Percentiles rank a stretch among this genome's conserved stretches.
These are phyloP conservation scores for Siderastrea siderea DNA, from an alignment of 92 coral and sea anemone species.

Conservation along the genomic window DNA sequence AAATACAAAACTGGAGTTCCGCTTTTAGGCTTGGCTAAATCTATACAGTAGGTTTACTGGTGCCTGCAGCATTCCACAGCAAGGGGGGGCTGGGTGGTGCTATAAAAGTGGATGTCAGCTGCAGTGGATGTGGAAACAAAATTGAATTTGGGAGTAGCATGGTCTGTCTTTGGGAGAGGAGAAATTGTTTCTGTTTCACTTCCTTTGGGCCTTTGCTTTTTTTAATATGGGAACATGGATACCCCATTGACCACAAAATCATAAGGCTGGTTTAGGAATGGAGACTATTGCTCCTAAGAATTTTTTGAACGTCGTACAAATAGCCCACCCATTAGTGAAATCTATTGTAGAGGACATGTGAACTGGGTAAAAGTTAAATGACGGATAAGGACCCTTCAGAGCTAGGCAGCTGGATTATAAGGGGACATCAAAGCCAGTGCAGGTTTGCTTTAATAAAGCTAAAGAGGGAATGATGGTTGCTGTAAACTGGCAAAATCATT, in stretches of 20 bases:
- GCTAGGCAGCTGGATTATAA: constrained; percentile 31
- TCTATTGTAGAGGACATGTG: constrained; percentile 34
- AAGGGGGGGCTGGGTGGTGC: constrained; percentile 69
- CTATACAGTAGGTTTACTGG: constrained; percentile 39
- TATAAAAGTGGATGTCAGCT: constrained; percentile 35
- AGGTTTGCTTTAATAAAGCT: not conserved
- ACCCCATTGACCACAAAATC: constrained; percentile 35
- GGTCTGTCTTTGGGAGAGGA: constrained; percentile 28
- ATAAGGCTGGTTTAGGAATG: constrained; percentile 38
- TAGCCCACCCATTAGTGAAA: constrained; percentile 53
- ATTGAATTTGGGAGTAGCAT: constrained; percentile 56
- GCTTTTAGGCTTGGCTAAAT: too few relatives aligned
- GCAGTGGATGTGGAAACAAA: constrained; percentile 52
- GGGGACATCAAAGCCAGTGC: constrained; percentile 43
- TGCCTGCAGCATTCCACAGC: constrained; percentile 28
- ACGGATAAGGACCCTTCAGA: constrained; percentile 8
- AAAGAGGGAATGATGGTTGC: not conserved
- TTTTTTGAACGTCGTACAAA: constrained; percentile 14
- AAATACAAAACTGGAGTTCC: too few relatives aligned
- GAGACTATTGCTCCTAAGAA: constrained; percentile 17
- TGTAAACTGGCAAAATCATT: constrained; percentile 31
- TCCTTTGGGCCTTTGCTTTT: constrained; percentile 44
- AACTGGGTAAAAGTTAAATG: constrained; percentile 39
- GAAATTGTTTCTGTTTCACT: constrained; percentile 47
- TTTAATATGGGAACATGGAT: constrained; percentile 56